Base-by-base conservation (phyloP, 2,888 invertebrate species). In the Nemotelus pantherinus region DNA sequence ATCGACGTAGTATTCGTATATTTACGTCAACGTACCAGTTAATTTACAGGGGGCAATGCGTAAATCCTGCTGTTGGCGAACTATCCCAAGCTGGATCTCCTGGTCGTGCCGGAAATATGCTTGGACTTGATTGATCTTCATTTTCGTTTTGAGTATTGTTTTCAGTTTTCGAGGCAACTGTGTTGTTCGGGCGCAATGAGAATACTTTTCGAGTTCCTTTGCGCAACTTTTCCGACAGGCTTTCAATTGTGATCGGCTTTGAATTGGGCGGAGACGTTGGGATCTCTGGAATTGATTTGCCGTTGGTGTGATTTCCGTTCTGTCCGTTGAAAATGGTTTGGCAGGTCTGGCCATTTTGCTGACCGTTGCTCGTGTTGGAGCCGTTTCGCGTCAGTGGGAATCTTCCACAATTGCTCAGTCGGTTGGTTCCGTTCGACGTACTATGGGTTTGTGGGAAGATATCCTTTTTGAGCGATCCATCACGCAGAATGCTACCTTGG, bases 161-260 rank as follows among this genome's bases (percentile, higher is more conserved):
- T 39, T 74, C 74, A 7, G 9, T 6, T 75, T 68, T 78, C 2
- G 65, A 58, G 43, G 63, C 55, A 44, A 65, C 57, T 39, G 53
- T 10, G 45, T 45, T 55, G 25, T 75, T 78, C 5, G 72, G 60
- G 2, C 76, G 67, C 25, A 76, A 39, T 47, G 58, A 48, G 6
- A 79, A 50, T 39, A 81, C 79, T 74, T 71, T 76, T 60, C 77
- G 76, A 3, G 79, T 81, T 57, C 79, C 79, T 43, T 76, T 76
- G 9, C 81, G 79, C 64, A 81, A 77, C 71, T 79, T 80, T 67
- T 80, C 79, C 45, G 81, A 80, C n/a, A 81, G 76, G 57, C 77
- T 81, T 63, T 77, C 79, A 3, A 81, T 47, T 10, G 77, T 68
- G 43, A 70, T 77, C 6, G 70, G 70, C 45, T 57, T 67, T 4